These are phyloP conservation scores for Tenthredo distinguenda DNA, from an alignment of 2,888 invertebrate species.

Conservation along the genomic window DNA sequence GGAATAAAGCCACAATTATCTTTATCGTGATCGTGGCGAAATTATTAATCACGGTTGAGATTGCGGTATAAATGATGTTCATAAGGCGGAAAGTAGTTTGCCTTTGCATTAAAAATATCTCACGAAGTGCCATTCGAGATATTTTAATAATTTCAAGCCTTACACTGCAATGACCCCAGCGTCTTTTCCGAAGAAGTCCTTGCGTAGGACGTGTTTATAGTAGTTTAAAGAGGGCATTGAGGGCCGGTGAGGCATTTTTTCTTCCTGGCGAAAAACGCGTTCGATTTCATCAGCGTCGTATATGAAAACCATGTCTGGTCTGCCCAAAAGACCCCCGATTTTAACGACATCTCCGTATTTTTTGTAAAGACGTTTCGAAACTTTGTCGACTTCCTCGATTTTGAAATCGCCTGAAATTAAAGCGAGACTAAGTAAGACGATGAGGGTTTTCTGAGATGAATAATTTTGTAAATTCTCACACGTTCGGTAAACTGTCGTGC, in stretches of 20 bases:
- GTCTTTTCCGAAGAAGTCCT: constrained; percentile 84
- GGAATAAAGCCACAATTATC: not conserved
- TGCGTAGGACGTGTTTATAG: constrained; percentile 85
- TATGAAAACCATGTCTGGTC: constrained; percentile 87
- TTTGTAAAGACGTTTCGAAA: constrained; percentile 81
- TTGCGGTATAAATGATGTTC: not conserved
- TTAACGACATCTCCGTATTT: constrained; percentile 86
- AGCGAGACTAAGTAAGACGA: not conserved
- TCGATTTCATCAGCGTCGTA: constrained; percentile 87
- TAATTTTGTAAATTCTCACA: not conserved
- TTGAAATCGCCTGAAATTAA: constrained; percentile 81
- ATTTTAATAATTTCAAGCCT: constrained; percentile 69
- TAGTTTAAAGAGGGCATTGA: constrained; percentile 88
- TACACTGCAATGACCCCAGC: constrained; percentile 88
- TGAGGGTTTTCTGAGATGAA: not conserved
- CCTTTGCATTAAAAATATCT: not conserved
- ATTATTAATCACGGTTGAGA: constrained; percentile 38
- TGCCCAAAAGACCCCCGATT: constrained; percentile 84
- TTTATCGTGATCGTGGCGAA: not conserved
- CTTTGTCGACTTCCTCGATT: constrained; percentile 84
- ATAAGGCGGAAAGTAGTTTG: not conserved
- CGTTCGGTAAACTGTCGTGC: not conserved
- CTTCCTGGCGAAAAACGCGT: constrained; percentile 85
- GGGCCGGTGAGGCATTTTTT: constrained; percentile 84
- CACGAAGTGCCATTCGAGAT: not conserved